A percentile compares a stretch with the other conserved stretches of the same genome.
These are phyloP conservation scores for Magallana gigas DNA, from an alignment of 1,140 invertebrate species.

Conservation along the genomic window DNA sequence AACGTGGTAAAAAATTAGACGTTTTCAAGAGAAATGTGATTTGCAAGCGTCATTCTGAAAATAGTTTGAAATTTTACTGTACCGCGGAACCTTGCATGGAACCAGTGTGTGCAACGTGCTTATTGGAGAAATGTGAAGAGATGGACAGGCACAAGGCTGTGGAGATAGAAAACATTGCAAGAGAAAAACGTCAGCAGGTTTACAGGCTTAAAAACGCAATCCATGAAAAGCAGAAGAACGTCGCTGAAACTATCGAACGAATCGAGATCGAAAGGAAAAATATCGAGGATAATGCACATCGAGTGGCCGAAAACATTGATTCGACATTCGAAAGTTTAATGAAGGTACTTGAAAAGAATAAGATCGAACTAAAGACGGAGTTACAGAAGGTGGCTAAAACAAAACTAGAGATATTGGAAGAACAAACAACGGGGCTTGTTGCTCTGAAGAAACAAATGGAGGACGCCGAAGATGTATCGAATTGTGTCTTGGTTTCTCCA, in stretches of 20 bases:
- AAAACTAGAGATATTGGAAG: constrained; percentile 52
- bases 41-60: constrained; percentile 43
- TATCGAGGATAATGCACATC: constrained; percentile 25
- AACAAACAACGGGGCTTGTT: constrained; percentile 54
- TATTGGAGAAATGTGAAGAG: constrained; percentile 53
- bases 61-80: constrained; percentile 46
- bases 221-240: neutral
- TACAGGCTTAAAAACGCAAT: constrained; percentile 13
- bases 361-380: constrained; percentile 56
- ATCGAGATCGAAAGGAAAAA: constrained; percentile 12
- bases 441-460: constrained; percentile 51
- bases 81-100: constrained; percentile 48
- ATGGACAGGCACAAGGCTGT: constrained; percentile 51
- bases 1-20: constrained; percentile 48
- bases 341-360: constrained; percentile 56
- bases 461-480: constrained; percentile 51
- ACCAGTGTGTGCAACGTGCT: constrained; percentile 58
- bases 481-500: constrained; percentile 50
- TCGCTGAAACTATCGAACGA: neutral
- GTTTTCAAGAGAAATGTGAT: constrained; percentile 53
- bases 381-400: constrained; percentile 41
- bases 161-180: constrained; percentile 53
- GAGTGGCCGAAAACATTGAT: constrained; percentile 30
- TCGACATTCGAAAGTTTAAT: constrained; percentile 36
- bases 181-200: constrained; percentile 54